Conservation (phyloP, 2,888 invertebrate species). For the Lithophane socia region DNA sequence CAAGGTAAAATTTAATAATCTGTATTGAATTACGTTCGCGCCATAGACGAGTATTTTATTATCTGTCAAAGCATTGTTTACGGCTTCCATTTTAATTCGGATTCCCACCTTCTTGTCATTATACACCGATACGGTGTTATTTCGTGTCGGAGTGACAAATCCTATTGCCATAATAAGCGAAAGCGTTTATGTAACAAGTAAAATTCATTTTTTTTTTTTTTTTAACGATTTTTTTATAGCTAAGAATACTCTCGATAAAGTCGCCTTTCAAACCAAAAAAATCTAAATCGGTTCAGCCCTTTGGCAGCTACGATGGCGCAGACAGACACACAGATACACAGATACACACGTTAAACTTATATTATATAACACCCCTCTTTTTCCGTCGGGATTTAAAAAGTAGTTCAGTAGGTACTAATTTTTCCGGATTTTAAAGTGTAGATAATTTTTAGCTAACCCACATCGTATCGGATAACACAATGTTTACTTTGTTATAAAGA, state of each 20-base stretch:
- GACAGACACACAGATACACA: no score
- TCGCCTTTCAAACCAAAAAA: no score
- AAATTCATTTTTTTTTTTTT: no score
- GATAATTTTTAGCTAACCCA: no score
- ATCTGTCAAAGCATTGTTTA: constrained; percentile 77
- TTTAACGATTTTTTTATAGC: no score
- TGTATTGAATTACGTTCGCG: constrained; percentile 74
- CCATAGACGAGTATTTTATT: constrained; percentile 76
- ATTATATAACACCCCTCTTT: no score
- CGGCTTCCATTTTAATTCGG: constrained; percentile 76
- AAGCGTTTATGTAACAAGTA: background rate
- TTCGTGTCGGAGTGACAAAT: constrained; percentile 51
- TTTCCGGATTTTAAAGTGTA: background rate
- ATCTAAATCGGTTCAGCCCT: no score
- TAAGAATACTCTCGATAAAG: no score
- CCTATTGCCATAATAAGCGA: background rate
- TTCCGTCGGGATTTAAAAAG: background rate
- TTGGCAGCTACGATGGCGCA: no score
- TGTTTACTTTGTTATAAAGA: background rate
- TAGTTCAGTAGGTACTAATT: background rate
- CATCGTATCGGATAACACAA: background rate
- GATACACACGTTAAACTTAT: no score
- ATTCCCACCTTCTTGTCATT: constrained; percentile 82
- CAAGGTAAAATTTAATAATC: constrained; percentile 72
- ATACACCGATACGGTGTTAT: constrained; percentile 70